Evolutionary conservation across 2,888 invertebrate species (phyloP), one percentile per base, ranked within the genome.

Genomic region (Sminthurinus aureus): DNA sequence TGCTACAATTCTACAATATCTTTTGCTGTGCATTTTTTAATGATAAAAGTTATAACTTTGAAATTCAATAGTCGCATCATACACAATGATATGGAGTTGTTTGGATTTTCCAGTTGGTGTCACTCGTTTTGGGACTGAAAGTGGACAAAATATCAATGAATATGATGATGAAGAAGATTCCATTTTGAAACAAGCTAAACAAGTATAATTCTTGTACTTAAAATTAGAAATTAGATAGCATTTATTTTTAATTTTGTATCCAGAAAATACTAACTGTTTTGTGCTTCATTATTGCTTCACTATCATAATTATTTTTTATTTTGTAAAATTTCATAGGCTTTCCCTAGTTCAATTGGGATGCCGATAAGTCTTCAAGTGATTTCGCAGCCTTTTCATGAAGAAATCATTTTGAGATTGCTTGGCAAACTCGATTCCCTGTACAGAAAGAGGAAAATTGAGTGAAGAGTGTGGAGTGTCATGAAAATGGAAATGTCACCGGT

Each of bases 301-400:
- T n/a, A n/a, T n/a, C n/a, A n/a, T n/a, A n/a, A n/a, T n/a, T n/a
- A n/a, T n/a, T n/a, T n/a, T n/a, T 38, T 38, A 38, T 38, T 38
- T 38, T 38, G 6, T 38, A 38, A 38, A 11, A 58, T 15, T 58
- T 58, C 26, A 74, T 15, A 89, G 89, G 8, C 51, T n/a, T n/a
- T 51, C 6, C 6, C 13, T 2, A 18, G 9, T 64, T 87, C 89
- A 9, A 89, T 87, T 12, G 90, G 90, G 6, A 87, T 91, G 83
- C 91, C 91, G 4, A 89, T 91, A 24, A 89, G 89, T 75, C 90
- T 91, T 9, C 91, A 91, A 88, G 89, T 91, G 85, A 90, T 89
- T 18, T 89, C 89, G 4, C 87, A 90, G 24, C 91, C 91, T 0
- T 91, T 88, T 88, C 89, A 90, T 76, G 91, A 91, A 84, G 91